Evolutionary conservation across 2,888 invertebrate species (phyloP).

Genomic region (Automeris io): DNA sequence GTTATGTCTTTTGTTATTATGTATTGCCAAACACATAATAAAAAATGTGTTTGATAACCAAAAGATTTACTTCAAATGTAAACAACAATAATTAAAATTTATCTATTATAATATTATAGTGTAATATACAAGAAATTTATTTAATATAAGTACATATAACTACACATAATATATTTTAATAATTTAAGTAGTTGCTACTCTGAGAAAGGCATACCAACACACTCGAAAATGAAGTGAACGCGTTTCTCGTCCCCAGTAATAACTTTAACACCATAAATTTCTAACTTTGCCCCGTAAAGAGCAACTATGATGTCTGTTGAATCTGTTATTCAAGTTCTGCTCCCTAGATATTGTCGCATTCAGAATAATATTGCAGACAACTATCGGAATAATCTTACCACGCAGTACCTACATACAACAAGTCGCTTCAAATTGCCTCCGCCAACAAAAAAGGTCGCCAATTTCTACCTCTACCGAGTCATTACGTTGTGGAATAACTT

Average conservation of each 20-base stretch:
- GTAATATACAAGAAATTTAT: no score
- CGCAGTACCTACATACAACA: no score
- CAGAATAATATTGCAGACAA: slow-evolving; percentile 21
- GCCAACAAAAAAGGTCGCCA: no score
- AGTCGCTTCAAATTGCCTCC: no score
- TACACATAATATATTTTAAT: background rate
- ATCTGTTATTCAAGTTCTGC: slow-evolving; percentile 27
- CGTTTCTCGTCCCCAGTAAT: slow-evolving; percentile 25
- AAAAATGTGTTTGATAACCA: no score
- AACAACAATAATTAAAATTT: no score
- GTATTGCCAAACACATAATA: no score
- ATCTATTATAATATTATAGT: no score
- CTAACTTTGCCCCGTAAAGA: slow-evolving; percentile 33
- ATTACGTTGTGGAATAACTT: no score
- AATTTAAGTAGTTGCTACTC: slow-evolving; percentile 15
- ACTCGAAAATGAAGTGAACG: slow-evolving; percentile 23
- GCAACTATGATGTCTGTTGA: slow-evolving; percentile 37
- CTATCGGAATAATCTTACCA: slow-evolving; percentile 18
- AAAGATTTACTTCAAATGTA: no score
- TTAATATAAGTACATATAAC: background rate
- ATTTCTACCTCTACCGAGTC: no score
- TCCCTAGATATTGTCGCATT: slow-evolving; percentile 19
- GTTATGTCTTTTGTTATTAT: no score
- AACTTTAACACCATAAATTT: slow-evolving; percentile 37
- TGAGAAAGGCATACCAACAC: slow-evolving; percentile 19